Evolutionary conservation across 92 coral and sea anemone genomes (phyloP).

Genomic region (Pocillopora grandis): DNA sequence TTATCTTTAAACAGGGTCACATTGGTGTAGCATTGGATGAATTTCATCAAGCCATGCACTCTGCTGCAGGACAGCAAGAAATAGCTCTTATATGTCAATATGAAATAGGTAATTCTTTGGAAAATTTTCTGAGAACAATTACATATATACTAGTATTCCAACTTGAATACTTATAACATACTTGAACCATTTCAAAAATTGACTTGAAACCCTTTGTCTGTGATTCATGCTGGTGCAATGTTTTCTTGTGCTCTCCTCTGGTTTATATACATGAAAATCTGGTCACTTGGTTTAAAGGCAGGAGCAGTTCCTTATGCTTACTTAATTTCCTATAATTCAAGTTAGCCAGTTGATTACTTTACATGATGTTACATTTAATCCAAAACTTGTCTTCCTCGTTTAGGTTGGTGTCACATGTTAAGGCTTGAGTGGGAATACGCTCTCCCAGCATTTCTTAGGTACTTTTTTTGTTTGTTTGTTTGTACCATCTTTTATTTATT

Average conservation of each 20-base stretch:
- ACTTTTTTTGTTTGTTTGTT: not conserved
- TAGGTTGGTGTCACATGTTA: slow-evolving; percentile 97
- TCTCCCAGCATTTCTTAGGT: slow-evolving; percentile 88
- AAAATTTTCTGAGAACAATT: not conserved
- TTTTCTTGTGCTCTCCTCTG: not conserved
- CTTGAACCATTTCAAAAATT: no score
- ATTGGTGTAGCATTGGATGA: slow-evolving; percentile 78
- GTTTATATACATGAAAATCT: no score
- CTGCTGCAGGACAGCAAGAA: slow-evolving; percentile 87
- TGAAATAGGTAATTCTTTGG: slow-evolving; percentile 75
- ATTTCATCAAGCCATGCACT: slow-evolving; percentile 85
- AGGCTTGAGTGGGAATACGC: slow-evolving; percentile 95
- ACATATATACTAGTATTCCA: not conserved
- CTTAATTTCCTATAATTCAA: not conserved
- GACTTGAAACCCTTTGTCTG: not conserved
- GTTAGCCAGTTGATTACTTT: no score
- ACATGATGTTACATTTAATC: not conserved
- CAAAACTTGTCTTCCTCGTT: not conserved
- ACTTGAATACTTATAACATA: no score
- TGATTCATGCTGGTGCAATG: not conserved
- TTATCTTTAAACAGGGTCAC: slow-evolving; percentile 64
- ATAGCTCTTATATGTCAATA: slow-evolving; percentile 94
- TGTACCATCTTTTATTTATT: no score
- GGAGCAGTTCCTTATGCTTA: not conserved
- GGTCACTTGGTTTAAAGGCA: not conserved